These are phyloP conservation scores for Manis pentadactyla DNA, from an alignment of 2,797 vertebrate species.

Conservation along the genomic window DNA sequence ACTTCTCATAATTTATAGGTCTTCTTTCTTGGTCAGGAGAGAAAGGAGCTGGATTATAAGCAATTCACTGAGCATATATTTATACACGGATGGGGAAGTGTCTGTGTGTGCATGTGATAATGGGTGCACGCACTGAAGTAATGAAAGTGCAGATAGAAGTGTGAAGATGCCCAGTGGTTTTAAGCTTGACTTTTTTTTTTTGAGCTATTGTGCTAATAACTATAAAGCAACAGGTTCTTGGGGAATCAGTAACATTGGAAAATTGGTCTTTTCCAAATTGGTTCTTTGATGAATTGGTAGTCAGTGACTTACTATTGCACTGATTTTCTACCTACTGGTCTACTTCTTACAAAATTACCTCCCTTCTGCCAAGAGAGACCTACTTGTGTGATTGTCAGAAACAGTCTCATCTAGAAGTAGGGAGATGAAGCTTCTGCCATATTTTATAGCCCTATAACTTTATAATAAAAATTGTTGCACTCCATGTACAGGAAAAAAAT, in stretches of 20 bases:
- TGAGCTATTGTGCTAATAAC: slow-evolving; percentile 31
- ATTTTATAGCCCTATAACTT: slow-evolving; percentile 6
- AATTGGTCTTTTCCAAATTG: not conserved
- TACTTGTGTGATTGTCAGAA: not conserved
- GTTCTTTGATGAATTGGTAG: not conserved
- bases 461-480: not conserved
- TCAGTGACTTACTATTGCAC: slow-evolving; percentile 11
- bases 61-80: not conserved
- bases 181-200: slow-evolving; percentile 34
- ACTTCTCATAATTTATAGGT: not conserved
- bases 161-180: not conserved
- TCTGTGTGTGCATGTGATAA: not conserved
- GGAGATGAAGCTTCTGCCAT: not conserved
- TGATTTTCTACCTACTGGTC: not conserved
- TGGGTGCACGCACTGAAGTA: not conserved
- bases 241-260: not conserved
- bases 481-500: not conserved
- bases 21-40: slow-evolving; percentile 16
- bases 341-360: not conserved
- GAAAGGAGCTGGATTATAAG: not conserved
- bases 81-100: not conserved
- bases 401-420: not conserved
- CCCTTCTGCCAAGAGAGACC: not conserved
- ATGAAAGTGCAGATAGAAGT: not conserved
- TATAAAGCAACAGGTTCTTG: not conserved